phyloP scores from a whole-genome alignment of 2,888 invertebrate species.

The Drosophila neotestacea region DNA sequence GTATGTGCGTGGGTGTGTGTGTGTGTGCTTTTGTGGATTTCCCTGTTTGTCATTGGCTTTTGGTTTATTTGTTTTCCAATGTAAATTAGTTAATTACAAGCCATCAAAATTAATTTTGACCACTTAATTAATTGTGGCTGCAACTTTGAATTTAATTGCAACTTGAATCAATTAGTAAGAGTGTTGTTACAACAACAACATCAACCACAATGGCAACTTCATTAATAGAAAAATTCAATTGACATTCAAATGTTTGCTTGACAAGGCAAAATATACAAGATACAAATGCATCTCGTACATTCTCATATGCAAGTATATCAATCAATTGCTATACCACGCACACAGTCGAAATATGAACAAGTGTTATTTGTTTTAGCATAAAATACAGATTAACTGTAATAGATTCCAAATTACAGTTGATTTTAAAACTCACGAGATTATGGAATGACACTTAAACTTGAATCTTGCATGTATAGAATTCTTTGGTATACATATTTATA shows the following conservation, averaged over 20 bases:
- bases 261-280: conserved; percentile 8
- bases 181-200: conserved; percentile 4
- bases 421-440: no score
- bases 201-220: not conserved
- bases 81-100: conserved; percentile 54
- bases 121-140: conserved; percentile 20
- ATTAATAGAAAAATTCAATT: conserved; percentile 4
- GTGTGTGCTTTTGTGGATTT: conserved; percentile 6
- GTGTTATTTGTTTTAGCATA: conserved; percentile 7
- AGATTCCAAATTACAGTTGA: no score
- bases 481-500: no score
- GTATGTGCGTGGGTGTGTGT: conserved; percentile 5
- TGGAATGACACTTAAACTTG: no score
- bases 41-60: conserved; percentile 11
- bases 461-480: no score
- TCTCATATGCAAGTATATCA: not conserved
- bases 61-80: conserved; percentile 31
- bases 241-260: conserved; percentile 27
- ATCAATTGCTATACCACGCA: conserved; percentile 8
- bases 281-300: not conserved
- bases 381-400: not conserved
- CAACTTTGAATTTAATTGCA: conserved; percentile 11
- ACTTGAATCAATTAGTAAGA: conserved; percentile 12
- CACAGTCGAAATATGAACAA: not conserved
- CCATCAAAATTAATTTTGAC: conserved; percentile 22